Evolutionary conservation across 1,140 invertebrate genomes (phyloP).

Genomic region (Eueides isabella): DNA sequence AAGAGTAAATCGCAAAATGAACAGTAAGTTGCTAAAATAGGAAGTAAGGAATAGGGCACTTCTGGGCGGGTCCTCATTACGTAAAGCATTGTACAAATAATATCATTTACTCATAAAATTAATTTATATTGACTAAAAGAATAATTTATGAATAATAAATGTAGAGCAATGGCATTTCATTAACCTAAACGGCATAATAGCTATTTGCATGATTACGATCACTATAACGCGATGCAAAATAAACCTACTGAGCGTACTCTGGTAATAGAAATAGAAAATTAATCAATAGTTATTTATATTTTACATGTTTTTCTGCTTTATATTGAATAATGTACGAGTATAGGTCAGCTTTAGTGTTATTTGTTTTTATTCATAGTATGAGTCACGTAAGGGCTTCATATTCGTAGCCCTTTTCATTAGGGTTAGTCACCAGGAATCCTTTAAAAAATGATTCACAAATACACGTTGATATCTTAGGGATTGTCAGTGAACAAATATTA

Average conservation of each 20-base stretch:
- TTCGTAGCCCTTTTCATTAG: conserved; percentile 21
- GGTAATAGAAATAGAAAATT: neutral
- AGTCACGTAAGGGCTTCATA: conserved; percentile 23
- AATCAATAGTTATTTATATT: neutral
- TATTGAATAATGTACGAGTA: neutral
- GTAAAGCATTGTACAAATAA: neutral
- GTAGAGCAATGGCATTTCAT: neutral
- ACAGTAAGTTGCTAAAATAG: neutral
- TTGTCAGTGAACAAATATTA: neutral
- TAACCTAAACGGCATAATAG: neutral
- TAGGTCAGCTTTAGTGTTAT: neutral
- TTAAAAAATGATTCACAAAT: conserved; percentile 34
- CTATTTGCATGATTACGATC: neutral
- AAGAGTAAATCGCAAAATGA: conserved; percentile 25
- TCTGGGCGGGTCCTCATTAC: no score
- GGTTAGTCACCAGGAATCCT: conserved; percentile 15
- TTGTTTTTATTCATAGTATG: conserved; percentile 9
- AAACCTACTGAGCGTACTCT: neutral
- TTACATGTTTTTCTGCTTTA: neutral
- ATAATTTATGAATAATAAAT: neutral
- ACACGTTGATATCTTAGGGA: neutral
- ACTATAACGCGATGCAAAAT: neutral
- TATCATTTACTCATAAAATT: no score
- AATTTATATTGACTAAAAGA: no score
- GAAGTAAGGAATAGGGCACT: neutral